Evolutionary conservation across 2,797 vertebrate species (phyloP).

Genomic region (Thalassophryne amazonica): DNA sequence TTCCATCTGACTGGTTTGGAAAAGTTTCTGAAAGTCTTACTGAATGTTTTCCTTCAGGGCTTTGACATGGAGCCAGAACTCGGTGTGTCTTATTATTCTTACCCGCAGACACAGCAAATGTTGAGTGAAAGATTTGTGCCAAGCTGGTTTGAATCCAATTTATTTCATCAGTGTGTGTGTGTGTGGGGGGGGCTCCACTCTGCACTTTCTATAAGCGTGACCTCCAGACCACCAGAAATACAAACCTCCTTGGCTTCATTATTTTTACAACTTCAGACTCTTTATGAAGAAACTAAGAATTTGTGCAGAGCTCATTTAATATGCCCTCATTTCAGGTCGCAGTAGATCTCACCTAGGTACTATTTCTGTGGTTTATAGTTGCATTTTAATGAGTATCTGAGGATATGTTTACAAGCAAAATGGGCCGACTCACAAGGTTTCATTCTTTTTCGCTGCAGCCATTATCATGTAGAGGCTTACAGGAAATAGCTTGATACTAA

Average conservation of each 20-base stretch:
- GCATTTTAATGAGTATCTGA: constrained; percentile 24
- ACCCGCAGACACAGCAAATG: constrained; percentile 63
- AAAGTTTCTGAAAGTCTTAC: constrained; percentile 32
- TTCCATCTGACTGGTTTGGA: too few relatives aligned
- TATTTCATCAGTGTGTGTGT: constrained; percentile 66
- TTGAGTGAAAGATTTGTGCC: constrained; percentile 63
- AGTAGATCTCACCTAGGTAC: constrained; percentile 39
- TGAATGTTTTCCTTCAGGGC: constrained; percentile 41
- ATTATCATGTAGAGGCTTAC: constrained; percentile 7
- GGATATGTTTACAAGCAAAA: constrained; percentile 10
- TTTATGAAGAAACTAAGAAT: constrained; percentile 32
- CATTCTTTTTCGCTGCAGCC: constrained; percentile 2
- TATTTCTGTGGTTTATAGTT: constrained; percentile 34
- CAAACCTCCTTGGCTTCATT: constrained; percentile 70
- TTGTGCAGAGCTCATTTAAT: constrained; percentile 36
- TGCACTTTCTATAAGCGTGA: constrained; percentile 59
- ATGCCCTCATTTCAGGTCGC: constrained; percentile 19
- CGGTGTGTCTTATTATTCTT: constrained; percentile 67
- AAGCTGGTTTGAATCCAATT: constrained; percentile 64
- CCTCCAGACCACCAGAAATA: constrained; percentile 57
- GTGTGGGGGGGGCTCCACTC: constrained; percentile 45
- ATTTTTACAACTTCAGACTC: constrained; percentile 53
- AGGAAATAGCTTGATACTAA: constrained; percentile 27
- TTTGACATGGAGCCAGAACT: constrained; percentile 44
- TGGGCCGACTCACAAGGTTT: constrained; percentile 1